Evolutionary conservation across 2,797 vertebrate species (phyloP), one percentile per base, ranked within the genome.

Genomic region (Anolis apletophallus): DNA sequence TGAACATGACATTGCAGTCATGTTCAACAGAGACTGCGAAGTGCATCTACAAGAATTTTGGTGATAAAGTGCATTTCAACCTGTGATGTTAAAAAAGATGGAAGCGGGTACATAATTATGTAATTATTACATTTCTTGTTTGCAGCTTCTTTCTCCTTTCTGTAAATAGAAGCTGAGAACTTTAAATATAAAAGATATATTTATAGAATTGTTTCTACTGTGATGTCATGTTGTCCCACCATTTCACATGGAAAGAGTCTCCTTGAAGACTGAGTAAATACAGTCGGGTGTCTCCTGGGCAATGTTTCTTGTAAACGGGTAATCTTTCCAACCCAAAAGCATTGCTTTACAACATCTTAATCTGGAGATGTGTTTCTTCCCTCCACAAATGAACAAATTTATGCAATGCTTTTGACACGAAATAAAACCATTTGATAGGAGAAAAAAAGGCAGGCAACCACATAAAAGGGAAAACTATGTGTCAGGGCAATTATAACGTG

Each of bases 131-230:
- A 67, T 72, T 34, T 82, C 50, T 2, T 16, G 29, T 23, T 29
- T 46, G 2, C 57, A 55, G 61, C 12, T 61, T 40, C 61, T 61
- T 46, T 46, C 68, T 61, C 55, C 69, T 61, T 59, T 78, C 32
- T 79, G 76, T 79, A 84, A 80, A 73, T 40, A 83, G 32, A 73
- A 34, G 26, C n/a, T 40, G 54, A 59, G 67, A 76, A 26, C 36
- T 19, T 61, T 59, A 19, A 16, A 4, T 67, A 77, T 83, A 72
- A 87, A 87, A 72, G 2, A 59, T 61, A 10, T 36, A 4, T 61
- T 72, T 40, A 72, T 54, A 64, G 29, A 79, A 34, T 34, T 6
- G 4, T 71, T 78, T 50, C 29, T 9, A 46, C 36, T 61, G 8
- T 26, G 32, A 72, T 83, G 54, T 81, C 12, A n/a, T 72, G 8